Evolutionary conservation across 2,888 invertebrate species (phyloP), one percentile per base, ranked within the genome.

Genomic region (Cephus nigrinus): DNA sequence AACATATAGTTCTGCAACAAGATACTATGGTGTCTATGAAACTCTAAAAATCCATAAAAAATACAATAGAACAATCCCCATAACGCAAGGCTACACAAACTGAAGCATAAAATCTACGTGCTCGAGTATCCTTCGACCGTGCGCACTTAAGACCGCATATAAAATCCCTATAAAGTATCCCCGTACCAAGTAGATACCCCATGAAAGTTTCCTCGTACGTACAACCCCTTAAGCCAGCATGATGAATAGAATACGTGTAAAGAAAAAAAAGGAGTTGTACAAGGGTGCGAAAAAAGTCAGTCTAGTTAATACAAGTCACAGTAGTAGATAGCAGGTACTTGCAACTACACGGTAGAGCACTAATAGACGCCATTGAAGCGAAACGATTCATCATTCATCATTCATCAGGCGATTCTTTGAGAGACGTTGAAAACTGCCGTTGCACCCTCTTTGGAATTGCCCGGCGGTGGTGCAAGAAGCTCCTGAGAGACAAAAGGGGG

Each of bases 391-490:
- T 79, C 79, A 74, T 74, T 33, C 35, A 80, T 79, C 78, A 79
- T 79, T 79, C 79, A 80, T 81, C 79, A 74, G 79, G 79, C 81
- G 77, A 83, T 83, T 81, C 78, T 82, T 81, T 81, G 75, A 30
- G 78, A 75, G 73, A 79, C 76, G 34, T 33, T 35, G 74, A 74
- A 79, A 81, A 80, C 80, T 82, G 78, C 75, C 75, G 79, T 80
- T 80, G 77, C 80, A 40, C 78, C 73, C 87, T 88, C 86, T 89
- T 89, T 88, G 88, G 86, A 89, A 88, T 89, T 88, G 84, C 84
- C 84, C 82, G 84, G 80, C 82, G 84, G 85, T 85, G 86, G 84
- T 82, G 85, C 84, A 85, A 87, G 83, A 80, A 84, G 84, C 83
- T 86, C 83, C 86, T 87, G 84, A 88, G 84, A 85, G 83, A 85